Evolutionary conservation across 2,888 invertebrate genomes (phyloP).

Genomic region (Brassicogethes aeneus): DNA sequence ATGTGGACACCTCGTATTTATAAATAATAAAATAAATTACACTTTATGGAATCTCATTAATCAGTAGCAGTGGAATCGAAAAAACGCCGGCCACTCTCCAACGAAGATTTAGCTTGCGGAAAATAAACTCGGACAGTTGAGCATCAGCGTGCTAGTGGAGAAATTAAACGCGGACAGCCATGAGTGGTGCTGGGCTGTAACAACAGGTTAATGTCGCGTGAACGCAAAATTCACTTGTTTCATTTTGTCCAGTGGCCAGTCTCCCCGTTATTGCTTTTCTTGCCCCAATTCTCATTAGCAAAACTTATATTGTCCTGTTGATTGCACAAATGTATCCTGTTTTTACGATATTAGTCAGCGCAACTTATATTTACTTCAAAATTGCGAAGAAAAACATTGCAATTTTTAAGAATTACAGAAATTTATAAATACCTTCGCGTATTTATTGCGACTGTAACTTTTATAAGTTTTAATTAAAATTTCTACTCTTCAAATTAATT

Average conservation of each 20-base stretch:
- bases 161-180: constrained; percentile 34
- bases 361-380: too few species aligned
- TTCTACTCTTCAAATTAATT: too few species aligned
- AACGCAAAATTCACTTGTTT: constrained; percentile 35
- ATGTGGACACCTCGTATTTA: too few species aligned
- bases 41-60: too few species aligned
- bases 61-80: too few species aligned
- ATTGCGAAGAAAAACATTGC: too few species aligned
- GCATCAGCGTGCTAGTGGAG: constrained; percentile 21
- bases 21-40: too few species aligned
- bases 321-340: too few species aligned
- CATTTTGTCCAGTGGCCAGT: constrained; percentile 30
- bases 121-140: constrained; percentile 23
- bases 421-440: too few species aligned
- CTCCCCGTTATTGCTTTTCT: constrained; percentile 7
- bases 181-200: constrained; percentile 33
- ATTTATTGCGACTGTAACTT: too few species aligned
- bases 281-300: background rate
- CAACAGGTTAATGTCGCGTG: constrained; percentile 41
- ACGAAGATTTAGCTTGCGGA: constrained; percentile 27
- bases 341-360: background rate
- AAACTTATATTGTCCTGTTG: background rate
- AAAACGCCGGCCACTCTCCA: background rate
- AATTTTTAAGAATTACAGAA: too few species aligned
- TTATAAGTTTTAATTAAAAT: too few species aligned